Evolutionary conservation across 1,140 invertebrate genomes (phyloP).

Genomic region (Batillaria attramentaria): DNA sequence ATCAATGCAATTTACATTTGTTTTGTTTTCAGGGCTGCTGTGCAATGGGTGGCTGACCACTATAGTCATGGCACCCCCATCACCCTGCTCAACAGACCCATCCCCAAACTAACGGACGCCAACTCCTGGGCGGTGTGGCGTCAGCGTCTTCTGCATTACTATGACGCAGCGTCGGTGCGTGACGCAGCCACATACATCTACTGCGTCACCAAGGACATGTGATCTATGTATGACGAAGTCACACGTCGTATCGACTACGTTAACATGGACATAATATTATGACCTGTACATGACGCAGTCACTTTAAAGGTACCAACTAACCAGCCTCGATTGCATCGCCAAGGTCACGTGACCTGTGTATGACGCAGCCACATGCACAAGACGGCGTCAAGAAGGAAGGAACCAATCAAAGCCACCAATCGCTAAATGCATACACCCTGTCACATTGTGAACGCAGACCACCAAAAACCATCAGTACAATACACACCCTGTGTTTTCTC

Average conservation of each 20-base stretch:
- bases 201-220: conserved; percentile 44
- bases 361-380: not conserved
- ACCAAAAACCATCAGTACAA: no score
- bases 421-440: no score
- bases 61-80: conserved; percentile 61
- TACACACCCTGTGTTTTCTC: no score
- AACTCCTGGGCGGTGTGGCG: conserved; percentile 56
- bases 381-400: no score
- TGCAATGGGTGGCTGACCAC: conserved; percentile 59
- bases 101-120: conserved; percentile 58
- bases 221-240: not conserved
- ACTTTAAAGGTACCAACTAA: not conserved
- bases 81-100: conserved; percentile 59
- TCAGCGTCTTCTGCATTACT: conserved; percentile 58
- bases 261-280: not conserved
- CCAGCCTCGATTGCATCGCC: no score
- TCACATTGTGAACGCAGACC: no score
- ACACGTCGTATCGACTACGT: not conserved
- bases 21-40: conserved; percentile 46
- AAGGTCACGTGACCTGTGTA: not conserved
- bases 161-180: conserved; percentile 47
- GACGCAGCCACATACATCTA: conserved; percentile 58
- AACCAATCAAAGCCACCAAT: no score
- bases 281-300: not conserved
- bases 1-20: no score